Conservation (phyloP, 2,113 vertebrate genomes). For the Chaetodon trifascialis region DNA sequence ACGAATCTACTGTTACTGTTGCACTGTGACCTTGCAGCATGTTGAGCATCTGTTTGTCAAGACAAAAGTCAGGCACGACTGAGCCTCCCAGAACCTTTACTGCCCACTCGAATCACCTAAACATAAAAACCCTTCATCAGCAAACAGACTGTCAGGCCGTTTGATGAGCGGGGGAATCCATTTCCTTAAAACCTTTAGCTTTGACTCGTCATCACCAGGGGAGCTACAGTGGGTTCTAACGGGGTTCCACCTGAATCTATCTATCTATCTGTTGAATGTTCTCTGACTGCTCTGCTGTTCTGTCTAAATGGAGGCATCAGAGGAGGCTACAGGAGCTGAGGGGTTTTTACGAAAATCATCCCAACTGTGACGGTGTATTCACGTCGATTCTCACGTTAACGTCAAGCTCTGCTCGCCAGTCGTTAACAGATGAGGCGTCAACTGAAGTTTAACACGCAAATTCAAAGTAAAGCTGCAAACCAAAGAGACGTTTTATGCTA, state of each 20-base stretch:
- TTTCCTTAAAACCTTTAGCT: slow-evolving; percentile 21
- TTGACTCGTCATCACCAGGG: slow-evolving; percentile 21
- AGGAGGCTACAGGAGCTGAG: background rate
- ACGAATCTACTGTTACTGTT: background rate
- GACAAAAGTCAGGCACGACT: background rate
- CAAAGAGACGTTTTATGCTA: background rate
- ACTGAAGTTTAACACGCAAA: background rate
- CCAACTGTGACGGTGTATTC: background rate
- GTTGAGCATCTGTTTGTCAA: background rate
- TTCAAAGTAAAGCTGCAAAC: slow-evolving; percentile 6
- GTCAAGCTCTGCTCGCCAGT: too few species aligned
- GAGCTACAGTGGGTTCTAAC: slow-evolving; percentile 2
- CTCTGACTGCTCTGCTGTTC: background rate
- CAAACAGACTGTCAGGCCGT: slow-evolving; percentile 9
- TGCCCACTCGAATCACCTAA: slow-evolving; percentile 2
- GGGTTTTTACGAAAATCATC: slow-evolving; percentile 19
- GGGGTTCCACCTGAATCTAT: background rate
- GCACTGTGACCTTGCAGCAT: too few species aligned
- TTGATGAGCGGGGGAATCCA: slow-evolving; percentile 13
- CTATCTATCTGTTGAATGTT: background rate
- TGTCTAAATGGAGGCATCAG: background rate
- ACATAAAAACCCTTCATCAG: slow-evolving; percentile 25
- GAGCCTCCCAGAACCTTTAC: slow-evolving; percentile 1
- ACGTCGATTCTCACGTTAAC: background rate
- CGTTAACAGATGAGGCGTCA: too few species aligned